Conservation (phyloP, 2,888 invertebrate genomes). For the Blomia tropicalis region DNA sequence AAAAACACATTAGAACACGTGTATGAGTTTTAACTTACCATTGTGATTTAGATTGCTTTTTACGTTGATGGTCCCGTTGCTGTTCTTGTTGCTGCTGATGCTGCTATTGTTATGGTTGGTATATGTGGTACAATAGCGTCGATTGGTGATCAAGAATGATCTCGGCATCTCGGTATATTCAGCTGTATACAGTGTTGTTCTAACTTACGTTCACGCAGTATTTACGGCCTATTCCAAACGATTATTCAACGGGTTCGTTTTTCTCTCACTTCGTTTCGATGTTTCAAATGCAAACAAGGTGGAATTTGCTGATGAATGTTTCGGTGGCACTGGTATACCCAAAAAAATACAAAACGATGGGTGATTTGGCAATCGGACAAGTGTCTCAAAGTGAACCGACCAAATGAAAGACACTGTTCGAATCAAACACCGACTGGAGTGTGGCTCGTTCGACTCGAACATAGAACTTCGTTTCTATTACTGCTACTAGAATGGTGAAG, state of each 20-base stretch:
- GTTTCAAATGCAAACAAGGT: too few relatives aligned
- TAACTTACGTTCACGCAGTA: neutral
- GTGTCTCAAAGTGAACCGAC: neutral
- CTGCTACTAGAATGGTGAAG: too few relatives aligned
- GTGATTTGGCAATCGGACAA: slow-evolving; percentile 12
- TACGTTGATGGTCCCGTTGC: too few relatives aligned
- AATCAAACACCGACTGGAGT: neutral
- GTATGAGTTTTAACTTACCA: neutral
- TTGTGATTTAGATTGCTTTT: too few relatives aligned
- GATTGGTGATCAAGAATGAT: neutral
- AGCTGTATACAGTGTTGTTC: neutral
- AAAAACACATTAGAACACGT: neutral
- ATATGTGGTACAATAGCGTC: neutral
- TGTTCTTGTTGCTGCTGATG: neutral
- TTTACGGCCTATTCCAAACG: too few relatives aligned
- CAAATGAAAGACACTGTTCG: neutral
- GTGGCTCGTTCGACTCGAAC: neutral
- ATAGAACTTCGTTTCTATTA: too few relatives aligned
- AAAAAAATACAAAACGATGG: too few relatives aligned
- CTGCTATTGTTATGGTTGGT: neutral
- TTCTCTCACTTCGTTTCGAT: too few relatives aligned
- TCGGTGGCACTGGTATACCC: too few relatives aligned
- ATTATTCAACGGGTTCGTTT: too few relatives aligned
- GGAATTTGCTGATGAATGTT: too few relatives aligned
- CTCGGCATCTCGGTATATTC: neutral